phyloP scores from a whole-genome alignment of 2,888 invertebrate species.

The Galerucella nymphaeae region DNA sequence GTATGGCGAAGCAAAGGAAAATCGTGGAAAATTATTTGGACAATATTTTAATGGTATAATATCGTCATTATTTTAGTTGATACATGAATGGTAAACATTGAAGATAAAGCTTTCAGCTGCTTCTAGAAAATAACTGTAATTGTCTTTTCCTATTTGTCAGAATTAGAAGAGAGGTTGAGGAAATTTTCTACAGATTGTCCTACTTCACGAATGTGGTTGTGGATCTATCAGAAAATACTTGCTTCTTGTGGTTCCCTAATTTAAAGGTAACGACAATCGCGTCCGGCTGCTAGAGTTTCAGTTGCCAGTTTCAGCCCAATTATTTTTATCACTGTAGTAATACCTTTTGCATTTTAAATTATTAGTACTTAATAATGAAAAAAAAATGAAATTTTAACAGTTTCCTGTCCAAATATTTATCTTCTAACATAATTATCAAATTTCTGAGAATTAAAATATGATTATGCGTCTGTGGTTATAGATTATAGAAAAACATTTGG shows the following conservation, averaged over 20 bases:
- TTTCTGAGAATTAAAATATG: slow-evolving; percentile 7
- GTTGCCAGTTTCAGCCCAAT: no score
- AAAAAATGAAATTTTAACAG: no score
- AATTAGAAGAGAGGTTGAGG: no score
- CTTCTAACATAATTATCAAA: not conserved
- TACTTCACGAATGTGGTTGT: no score
- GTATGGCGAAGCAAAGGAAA: slow-evolving; percentile 5
- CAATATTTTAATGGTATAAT: not conserved
- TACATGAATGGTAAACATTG: not conserved
- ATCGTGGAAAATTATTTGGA: slow-evolving; percentile 16
- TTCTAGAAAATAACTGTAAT: not conserved
- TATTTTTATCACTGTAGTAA: no score
- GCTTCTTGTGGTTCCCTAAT: no score
- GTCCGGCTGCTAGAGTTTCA: no score
- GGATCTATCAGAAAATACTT: no score
- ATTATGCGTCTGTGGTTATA: slow-evolving; percentile 13
- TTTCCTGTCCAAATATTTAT: not conserved
- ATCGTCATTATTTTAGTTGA: not conserved
- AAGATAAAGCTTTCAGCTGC: not conserved
- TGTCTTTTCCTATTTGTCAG: not conserved
- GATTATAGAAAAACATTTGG: slow-evolving; percentile 19
- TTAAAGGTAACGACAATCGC: no score
- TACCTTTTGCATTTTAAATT: no score
- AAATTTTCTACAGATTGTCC: no score
- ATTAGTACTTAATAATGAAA: no score